A percentile compares a stretch with the other conserved stretches of the same genome.
phyloP scores from a whole-genome alignment of 2,113 vertebrate species.

The Gavia stellata region DNA sequence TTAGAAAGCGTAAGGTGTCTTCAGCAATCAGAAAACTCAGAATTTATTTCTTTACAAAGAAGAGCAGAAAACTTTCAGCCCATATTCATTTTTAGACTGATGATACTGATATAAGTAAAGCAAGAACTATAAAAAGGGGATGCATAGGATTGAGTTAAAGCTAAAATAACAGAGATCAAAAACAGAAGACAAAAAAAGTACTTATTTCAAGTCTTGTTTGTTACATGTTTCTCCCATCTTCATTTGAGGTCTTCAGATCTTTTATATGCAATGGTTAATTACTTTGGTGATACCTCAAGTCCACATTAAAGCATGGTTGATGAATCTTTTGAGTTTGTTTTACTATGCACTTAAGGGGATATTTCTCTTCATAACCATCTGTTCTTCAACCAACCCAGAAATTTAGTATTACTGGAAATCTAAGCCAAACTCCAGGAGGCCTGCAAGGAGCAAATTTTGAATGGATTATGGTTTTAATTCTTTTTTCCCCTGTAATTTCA shows the following conservation, averaged over 20 bases:
- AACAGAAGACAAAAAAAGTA: background rate
- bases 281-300: background rate
- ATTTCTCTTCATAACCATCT: constrained; percentile 42
- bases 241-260: background rate
- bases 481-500: background rate
- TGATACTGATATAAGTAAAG: background rate
- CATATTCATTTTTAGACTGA: background rate
- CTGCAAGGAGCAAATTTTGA: background rate
- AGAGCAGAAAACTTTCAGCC: background rate
- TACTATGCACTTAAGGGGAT: constrained; percentile 8
- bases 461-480: background rate
- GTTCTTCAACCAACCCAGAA: constrained; percentile 2
- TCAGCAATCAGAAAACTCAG: background rate
- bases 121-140: background rate
- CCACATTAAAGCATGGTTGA: background rate
- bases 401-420: background rate
- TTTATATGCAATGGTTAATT: background rate
- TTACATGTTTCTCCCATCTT: background rate
- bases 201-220: background rate
- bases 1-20: background rate
- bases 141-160: background rate
- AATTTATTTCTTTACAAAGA: background rate
- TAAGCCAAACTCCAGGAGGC: constrained; percentile 9
- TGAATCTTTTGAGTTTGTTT: constrained; percentile 30
- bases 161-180: background rate